A percentile compares a stretch with the other conserved stretches of the same genome.
phyloP scores from a whole-genome alignment of 1,140 invertebrate genomes.

The Bombus balteatus region DNA sequence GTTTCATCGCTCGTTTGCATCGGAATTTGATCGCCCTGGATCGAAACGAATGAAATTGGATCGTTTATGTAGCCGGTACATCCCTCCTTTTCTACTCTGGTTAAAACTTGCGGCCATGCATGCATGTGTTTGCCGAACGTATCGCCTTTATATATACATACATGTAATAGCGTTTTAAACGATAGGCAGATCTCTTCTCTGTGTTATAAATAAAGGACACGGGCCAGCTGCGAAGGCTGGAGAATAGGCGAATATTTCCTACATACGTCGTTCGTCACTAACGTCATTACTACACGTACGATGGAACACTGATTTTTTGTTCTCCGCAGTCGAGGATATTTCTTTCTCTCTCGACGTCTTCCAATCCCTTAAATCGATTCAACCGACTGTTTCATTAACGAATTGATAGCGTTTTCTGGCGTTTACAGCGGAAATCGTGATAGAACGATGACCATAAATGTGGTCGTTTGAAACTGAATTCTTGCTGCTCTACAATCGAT shows the following conservation, averaged over 20 bases:
- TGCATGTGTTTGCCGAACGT: no score
- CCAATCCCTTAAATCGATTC: background rate
- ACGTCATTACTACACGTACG: no score
- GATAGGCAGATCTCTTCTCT: conserved; percentile 47
- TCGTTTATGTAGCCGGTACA: conserved; percentile 16
- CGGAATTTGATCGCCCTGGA: background rate
- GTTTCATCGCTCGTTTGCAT: background rate
- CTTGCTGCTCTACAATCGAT: background rate
- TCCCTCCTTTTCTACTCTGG: conserved; percentile 37
- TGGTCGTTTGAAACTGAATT: background rate
- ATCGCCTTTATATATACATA: conserved; percentile 56
- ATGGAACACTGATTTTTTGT: conserved; percentile 26
- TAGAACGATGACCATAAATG: background rate
- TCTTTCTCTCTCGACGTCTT: conserved; percentile 25
- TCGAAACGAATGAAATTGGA: background rate
- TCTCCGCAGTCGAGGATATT: conserved; percentile 32
- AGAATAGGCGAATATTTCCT: background rate
- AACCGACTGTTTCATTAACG: background rate
- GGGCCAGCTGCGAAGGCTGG: background rate
- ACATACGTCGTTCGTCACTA: conserved; percentile 4
- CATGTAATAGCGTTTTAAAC: conserved; percentile 48
- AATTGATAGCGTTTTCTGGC: background rate
- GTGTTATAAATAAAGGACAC: conserved; percentile 57
- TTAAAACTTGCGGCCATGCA: conserved; percentile 55
- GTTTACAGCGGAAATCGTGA: background rate